Evolutionary conservation across 2,888 invertebrate species (phyloP), one percentile per base, ranked within the genome.

Genomic region (Malachius bipustulatus): DNA sequence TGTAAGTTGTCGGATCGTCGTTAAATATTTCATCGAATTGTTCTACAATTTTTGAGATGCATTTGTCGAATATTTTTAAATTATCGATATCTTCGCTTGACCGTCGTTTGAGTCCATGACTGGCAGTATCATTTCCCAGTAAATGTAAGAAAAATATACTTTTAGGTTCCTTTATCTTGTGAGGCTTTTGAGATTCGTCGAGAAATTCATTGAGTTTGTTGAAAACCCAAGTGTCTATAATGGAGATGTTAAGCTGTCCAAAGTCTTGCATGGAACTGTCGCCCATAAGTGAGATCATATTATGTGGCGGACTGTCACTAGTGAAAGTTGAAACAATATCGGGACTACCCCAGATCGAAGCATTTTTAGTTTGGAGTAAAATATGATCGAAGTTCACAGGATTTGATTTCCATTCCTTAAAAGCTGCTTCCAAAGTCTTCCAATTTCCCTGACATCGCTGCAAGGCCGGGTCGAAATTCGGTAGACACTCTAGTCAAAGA

Each of bases 401-500:
- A 64, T 97, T 97, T 54, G 88, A 83, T 60, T 94, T 88, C 98
- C 98, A 98, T 0, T 94, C 89, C 64, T 77, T 85, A 13, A 89
- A 79, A 31, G 98, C 77, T 9, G 97, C 94, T 48, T 93, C 91
- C 8, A 97, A 96, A n/a, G 63, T 98, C 98, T 68, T 98, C 98
- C 63, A 94, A 94, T 44, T 98, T 80, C 6, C 94, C 94, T 35
- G 91, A 81, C 2, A 98, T 69, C 2, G 97, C 97, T 4, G 97
- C 90, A 68, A 97, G 94, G 0, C 98, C 97, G 1, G 98, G 97
- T n/a, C 97, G 71, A 0, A 96, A 93, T 65, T 98, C 97, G 2
- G 97, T 98, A 0, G 98, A 97, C 11, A 98, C 89, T 52, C 83
- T 73, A 1, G 93, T 91, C 47, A 83, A 80, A 0, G 90, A 90